Evolutionary conservation across 2,113 vertebrate genomes (phyloP).

Genomic region (Urocynchramus pylzowi): DNA sequence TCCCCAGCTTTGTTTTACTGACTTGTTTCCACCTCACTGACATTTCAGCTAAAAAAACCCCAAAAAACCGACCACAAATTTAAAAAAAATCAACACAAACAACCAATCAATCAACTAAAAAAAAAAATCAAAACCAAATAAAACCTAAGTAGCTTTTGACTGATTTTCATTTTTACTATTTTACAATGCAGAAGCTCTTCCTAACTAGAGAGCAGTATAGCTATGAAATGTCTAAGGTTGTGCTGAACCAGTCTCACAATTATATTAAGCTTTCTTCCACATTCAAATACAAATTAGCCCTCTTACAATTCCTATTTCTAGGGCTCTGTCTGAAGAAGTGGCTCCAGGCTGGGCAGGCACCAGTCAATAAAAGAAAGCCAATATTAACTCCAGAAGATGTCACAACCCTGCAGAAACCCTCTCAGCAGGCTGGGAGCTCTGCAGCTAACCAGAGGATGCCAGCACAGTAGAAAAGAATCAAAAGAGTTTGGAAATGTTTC

Average conservation of each 20-base stretch:
- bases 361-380: neutral
- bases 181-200: neutral
- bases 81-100: neutral
- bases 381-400: neutral
- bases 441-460: accelerated
- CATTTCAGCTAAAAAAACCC: neutral
- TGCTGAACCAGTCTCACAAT: neutral
- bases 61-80: neutral
- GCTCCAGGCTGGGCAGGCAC: neutral
- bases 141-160: neutral
- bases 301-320: neutral
- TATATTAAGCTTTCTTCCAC: neutral
- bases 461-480: accelerated
- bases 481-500: neutral
- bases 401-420: neutral
- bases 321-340: no score
- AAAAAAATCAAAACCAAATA: neutral
- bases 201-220: accelerated
- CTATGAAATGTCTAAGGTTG: neutral
- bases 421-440: neutral
- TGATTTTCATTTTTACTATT: neutral
- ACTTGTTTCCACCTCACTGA: neutral
- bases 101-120: no score
- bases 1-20: neutral
- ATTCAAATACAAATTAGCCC: neutral